Evolutionary conservation across 92 coral and sea anemone species (phyloP), one percentile per base, ranked within the genome.

Genomic region (Plumapathes pennacea): DNA sequence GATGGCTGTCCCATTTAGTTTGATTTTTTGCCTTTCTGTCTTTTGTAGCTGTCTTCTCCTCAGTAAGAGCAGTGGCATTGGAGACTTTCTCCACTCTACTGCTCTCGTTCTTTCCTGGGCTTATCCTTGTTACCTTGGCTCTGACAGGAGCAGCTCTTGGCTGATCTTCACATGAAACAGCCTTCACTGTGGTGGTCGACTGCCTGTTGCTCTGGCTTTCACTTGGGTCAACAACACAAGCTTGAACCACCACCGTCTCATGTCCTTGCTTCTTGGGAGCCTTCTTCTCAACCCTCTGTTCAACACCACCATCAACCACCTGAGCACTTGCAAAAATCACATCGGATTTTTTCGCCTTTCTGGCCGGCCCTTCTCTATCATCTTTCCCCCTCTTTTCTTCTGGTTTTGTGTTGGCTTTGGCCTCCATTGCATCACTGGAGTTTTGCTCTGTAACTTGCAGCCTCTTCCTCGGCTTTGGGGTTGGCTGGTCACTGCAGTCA

Each of bases 391-490:
- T 48, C 59, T 50, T 41, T 7, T 49, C 56, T 21, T 48, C 43
- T 19, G 33, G 41, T 10, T 54, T 31, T 33, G 26, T 25, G 17
- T 25, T 39, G 26, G 7, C 22, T 9, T 24, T 28, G 17, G 18
- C 41, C 32, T 33, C 59, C 1, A 25, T 21, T 43, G 50, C 53
- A 14, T 32, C 80, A 32, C 15, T 5, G 4, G 61, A 24, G 17
- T 27, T 72, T 21, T 25, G 47, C 6, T 34, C 82, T 49, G 26
- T 48, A 19, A 26, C 19, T 25, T 57, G 64, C 2, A 33, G 31
- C 32, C 74, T 65, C 52, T 24, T 67, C 41, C 77, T 61, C 14
- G 88, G 79, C 44, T 58, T 83, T 4, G 85, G 67, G 13, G 46
- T 37, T 14, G 89, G 72, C 40, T 74, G 69, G 14, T 66, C 69